Evolutionary conservation across 2,113 vertebrate genomes (phyloP).

Genomic region (Sturnira hondurensis): DNA sequence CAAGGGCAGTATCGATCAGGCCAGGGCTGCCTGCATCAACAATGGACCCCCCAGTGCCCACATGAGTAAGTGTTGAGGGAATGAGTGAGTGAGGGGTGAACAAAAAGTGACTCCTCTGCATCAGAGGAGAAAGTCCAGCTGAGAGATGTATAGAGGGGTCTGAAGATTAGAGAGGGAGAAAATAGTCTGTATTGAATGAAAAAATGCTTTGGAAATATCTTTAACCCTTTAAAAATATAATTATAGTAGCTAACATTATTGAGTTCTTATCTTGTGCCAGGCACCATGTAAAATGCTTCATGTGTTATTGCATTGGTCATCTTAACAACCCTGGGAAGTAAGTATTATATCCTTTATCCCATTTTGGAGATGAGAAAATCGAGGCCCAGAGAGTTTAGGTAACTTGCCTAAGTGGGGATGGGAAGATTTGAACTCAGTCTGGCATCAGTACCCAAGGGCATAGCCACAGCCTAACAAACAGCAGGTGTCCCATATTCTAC

Average conservation of each 20-base stretch:
- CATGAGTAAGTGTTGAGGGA: background rate
- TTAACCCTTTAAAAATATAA: conserved; percentile 45
- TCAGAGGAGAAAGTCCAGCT: background rate
- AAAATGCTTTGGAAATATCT: background rate
- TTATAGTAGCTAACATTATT: background rate
- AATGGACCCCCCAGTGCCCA: background rate
- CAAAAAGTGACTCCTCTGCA: background rate
- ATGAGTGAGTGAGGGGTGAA: background rate
- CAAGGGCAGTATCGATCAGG: background rate
- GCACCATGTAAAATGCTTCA: background rate
- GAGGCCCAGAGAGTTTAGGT: conserved; percentile 49
- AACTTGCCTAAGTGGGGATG: conserved; percentile 18
- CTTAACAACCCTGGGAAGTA: background rate
- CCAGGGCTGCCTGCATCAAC: background rate
- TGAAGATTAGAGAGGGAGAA: background rate
- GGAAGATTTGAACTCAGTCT: conserved; percentile 40
- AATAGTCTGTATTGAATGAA: background rate
- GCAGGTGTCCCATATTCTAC: background rate
- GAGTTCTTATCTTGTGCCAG: conserved; percentile 41
- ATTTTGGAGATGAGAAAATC: conserved; percentile 43
- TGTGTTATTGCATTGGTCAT: conserved; percentile 19
- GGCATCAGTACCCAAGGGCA: background rate
- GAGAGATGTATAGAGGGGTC: background rate
- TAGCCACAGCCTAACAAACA: background rate
- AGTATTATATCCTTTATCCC: conserved; percentile 42